Base-by-base conservation (phyloP, 2,888 invertebrate species). In the Harpalus rubripes region DNA sequence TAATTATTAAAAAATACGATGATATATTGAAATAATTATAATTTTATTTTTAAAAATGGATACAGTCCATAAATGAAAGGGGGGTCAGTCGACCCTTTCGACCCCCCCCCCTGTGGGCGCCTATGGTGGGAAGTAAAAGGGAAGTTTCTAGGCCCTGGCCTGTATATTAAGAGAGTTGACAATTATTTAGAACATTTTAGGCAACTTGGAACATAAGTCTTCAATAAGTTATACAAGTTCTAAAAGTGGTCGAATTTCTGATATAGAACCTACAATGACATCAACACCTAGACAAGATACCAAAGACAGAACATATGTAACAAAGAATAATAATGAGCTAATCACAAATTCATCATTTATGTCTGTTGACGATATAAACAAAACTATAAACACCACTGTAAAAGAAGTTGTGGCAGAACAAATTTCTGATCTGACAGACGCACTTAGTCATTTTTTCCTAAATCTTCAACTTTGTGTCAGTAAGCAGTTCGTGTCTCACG, bases 401-500 rank as follows among this genome's bases (percentile, higher is more conserved):
- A 80, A 58, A 8, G 52, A 78, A 18, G 78, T 78, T 6, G 52
- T 84, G 0, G 26, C 32, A 6, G 85, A 85, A 39, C 39, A 79
- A n/a, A 85, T 85, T 26, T 44, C 79, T 8, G 85, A 80, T 39
- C 22, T 85, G n/a, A 85, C 59, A 8, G 85, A 85, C 41, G 7
- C 39, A 7, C 39, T 85, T 0, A 80, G 89, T 79, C 86, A 88
- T 22, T 88, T 89, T 86, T 87, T 89, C 79, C 85, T 90, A 22
- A 89, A 90, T 86, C 76, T 90, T 68, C 89, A 90, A 61, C 88
- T 90, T 89, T 87, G 87, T 0, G 88, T 89, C 85, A 88, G 90
- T 26, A 91, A 90, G 86, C 89, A 90, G 80, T 90, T 89, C 86
- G 88, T 90, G 18, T 88, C 89, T 79, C 85, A 90, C 41, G 90